phyloP scores from a whole-genome alignment of 2,113 vertebrate genomes.

The Ranitomeya imitator region DNA sequence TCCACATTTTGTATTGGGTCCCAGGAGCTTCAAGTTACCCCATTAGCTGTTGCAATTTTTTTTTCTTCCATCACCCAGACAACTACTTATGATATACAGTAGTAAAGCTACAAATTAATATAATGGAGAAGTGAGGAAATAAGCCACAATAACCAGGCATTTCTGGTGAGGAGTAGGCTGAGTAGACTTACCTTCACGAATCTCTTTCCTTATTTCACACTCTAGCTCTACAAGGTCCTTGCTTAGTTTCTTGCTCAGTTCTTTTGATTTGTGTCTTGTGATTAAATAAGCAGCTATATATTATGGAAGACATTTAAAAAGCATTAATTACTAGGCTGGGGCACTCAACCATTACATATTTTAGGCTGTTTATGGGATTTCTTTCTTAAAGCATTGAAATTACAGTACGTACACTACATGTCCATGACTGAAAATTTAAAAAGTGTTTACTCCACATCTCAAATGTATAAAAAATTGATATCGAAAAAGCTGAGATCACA shows the following conservation, averaged over 20 bases:
- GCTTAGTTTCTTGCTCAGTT: slow-evolving; percentile 80
- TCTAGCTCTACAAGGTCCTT: slow-evolving; percentile 83
- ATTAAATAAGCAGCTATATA: slow-evolving; percentile 72
- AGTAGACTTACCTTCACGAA: slow-evolving; percentile 83
- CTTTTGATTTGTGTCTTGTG: slow-evolving; percentile 79
- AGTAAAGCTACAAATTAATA: not conserved
- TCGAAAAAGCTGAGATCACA: too few relatives aligned
- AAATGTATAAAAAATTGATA: too few relatives aligned
- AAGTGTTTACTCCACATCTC: too few relatives aligned
- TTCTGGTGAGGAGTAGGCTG: not conserved
- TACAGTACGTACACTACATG: too few relatives aligned
- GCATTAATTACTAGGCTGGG: not conserved
- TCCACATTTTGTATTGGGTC: too few relatives aligned
- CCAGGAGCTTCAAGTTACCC: too few relatives aligned
- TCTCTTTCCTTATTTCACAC: slow-evolving; percentile 87
- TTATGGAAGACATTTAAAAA: not conserved
- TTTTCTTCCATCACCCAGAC: not conserved
- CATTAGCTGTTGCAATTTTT: too few relatives aligned
- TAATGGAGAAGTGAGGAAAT: not conserved
- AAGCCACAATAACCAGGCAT: not conserved
- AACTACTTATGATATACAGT: slow-evolving; percentile 3
- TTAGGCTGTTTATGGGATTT: not conserved
- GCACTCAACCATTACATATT: not conserved
- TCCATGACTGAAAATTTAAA: too few relatives aligned
- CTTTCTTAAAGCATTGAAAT: not conserved